Evolutionary conservation across 2,888 invertebrate species (phyloP).

Genomic region (Torymus aiolomorphi): DNA sequence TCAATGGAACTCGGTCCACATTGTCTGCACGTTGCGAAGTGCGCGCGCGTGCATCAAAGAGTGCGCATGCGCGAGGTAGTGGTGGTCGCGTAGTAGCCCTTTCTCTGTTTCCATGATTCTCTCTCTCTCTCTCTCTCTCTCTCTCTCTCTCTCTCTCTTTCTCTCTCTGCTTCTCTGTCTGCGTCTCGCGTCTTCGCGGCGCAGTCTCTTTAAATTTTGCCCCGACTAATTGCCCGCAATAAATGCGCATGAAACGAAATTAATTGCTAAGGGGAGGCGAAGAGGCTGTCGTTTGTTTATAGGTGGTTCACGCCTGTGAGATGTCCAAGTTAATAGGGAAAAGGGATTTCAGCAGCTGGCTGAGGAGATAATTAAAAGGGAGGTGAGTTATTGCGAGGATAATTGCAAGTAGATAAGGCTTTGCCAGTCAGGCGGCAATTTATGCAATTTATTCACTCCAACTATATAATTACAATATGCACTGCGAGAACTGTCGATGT

Average conservation of each 20-base stretch:
- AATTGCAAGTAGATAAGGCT: too few species aligned
- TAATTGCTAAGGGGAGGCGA: slow-evolving; percentile 21
- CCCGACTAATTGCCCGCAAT: slow-evolving; percentile 22
- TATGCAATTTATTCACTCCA: too few species aligned
- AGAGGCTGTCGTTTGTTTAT: slow-evolving; percentile 22
- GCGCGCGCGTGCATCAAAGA: slow-evolving; percentile 17
- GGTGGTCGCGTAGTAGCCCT: slow-evolving; percentile 16
- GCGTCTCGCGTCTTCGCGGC: too few species aligned
- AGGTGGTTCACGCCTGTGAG: slow-evolving; percentile 21
- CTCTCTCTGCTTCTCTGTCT: not conserved
- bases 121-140: not conserved
- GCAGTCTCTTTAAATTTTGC: slow-evolving; percentile 40
- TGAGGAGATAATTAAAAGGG: too few species aligned
- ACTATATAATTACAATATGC: too few species aligned
- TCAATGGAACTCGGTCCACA: slow-evolving; percentile 72
- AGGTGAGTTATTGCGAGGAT: too few species aligned
- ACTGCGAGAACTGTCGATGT: too few species aligned
- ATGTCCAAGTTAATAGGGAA: not conserved
- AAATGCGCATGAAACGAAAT: slow-evolving; percentile 15
- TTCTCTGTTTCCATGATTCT: not conserved
- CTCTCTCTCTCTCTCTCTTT: not conserved
- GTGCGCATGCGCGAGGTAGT: slow-evolving; percentile 31
- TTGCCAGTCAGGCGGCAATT: too few species aligned
- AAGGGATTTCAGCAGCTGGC: not conserved
- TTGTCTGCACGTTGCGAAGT: slow-evolving; percentile 52